These are phyloP conservation scores for Rhopalosiphum nymphaeae DNA, from an alignment of 2,888 invertebrate genomes.

Conservation along the genomic window DNA sequence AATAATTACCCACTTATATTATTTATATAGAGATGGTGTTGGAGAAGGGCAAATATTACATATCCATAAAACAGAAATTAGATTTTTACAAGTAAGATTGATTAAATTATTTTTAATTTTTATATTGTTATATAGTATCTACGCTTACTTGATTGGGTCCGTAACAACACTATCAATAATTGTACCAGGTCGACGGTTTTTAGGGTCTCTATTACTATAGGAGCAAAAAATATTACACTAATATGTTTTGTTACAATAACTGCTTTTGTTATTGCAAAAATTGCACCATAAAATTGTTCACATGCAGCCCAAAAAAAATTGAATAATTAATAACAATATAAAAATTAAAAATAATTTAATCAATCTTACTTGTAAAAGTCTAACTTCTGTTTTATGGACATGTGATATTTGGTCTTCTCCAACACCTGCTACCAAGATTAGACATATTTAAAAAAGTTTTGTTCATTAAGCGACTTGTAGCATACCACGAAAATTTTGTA, in stretches of 20 bases:
- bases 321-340: neutral
- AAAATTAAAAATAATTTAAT: neutral
- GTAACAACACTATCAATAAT: too few relatives aligned
- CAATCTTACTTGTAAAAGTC: conserved; percentile 69
- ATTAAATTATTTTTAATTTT: neutral
- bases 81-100: conserved; percentile 69
- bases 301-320: neutral
- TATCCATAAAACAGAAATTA: conserved; percentile 73
- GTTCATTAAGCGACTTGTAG: neutral
- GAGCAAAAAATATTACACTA: conserved; percentile 81
- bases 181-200: conserved; percentile 84
- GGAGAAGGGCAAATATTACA: conserved; percentile 88
- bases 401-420: conserved; percentile 86
- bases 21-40: conserved; percentile 92
- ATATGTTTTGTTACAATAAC: conserved; percentile 91
- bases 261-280: conserved; percentile 71
- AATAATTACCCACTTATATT: conserved; percentile 77
- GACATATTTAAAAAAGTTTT: conserved; percentile 3
- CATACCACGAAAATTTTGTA: neutral
- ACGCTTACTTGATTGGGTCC: too few relatives aligned
- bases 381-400: conserved; percentile 73
- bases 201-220: conserved; percentile 52
- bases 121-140: conserved; percentile 8
- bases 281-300: conserved; percentile 42
- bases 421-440: neutral